Evolutionary conservation across 2,888 invertebrate species (phyloP).

Genomic region (Meloe dianella): DNA sequence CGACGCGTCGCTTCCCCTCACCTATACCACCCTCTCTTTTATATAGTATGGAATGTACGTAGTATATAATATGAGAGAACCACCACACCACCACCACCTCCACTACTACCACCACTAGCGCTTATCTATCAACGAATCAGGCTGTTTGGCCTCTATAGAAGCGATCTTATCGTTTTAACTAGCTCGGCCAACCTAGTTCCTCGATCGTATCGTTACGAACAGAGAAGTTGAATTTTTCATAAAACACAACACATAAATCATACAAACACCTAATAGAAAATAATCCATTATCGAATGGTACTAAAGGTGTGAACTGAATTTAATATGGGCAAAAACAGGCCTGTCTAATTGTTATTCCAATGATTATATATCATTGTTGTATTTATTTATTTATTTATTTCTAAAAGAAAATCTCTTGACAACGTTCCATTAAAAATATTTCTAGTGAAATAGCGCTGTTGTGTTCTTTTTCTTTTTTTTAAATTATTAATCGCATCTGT

Average conservation of each 20-base stretch:
- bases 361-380: neutral
- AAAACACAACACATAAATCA: slow-evolving; percentile 52
- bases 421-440: too few species aligned
- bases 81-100: slow-evolving; percentile 38
- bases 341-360: neutral
- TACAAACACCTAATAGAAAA: slow-evolving; percentile 49
- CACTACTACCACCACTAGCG: slow-evolving; percentile 44
- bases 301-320: slow-evolving; percentile 25
- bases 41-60: slow-evolving; percentile 34
- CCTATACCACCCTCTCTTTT: slow-evolving; percentile 42
- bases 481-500: slow-evolving; percentile 25
- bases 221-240: slow-evolving; percentile 49
- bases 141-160: slow-evolving; percentile 60
- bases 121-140: slow-evolving; percentile 58
- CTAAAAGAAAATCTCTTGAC: neutral
- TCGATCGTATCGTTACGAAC: slow-evolving; percentile 60
- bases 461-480: neutral
- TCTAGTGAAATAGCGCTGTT: too few species aligned
- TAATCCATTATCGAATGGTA: slow-evolving; percentile 26
- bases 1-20: slow-evolving; percentile 46
- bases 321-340: neutral
- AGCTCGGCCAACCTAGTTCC: slow-evolving; percentile 61
- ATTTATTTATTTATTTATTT: neutral
- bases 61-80: slow-evolving; percentile 3
- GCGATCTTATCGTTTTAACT: slow-evolving; percentile 65